Percentiles rank a stretch among this genome's conserved stretches.
These are phyloP conservation scores for Cichlasoma orientale DNA, from an alignment of 2,797 vertebrate genomes.

Conservation along the genomic window DNA sequence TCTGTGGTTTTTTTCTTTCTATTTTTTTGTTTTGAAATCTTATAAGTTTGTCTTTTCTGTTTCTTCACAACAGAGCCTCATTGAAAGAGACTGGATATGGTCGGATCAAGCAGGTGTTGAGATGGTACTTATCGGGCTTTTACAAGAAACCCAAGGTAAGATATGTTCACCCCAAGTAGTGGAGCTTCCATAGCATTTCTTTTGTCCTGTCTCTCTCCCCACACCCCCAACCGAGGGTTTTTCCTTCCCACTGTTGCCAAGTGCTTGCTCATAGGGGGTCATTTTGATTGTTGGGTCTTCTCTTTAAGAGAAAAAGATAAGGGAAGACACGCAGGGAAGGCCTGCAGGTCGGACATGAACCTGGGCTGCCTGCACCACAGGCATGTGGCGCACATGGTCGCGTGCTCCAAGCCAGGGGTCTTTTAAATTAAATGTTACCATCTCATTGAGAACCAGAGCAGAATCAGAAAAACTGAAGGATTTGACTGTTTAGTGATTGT, in stretches of 20 bases:
- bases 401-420: background rate
- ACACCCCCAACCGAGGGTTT: no score
- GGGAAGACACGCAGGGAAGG: no score
- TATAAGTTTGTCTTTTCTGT: background rate
- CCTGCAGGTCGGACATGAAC: no score
- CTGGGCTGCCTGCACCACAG: no score
- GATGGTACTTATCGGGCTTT: conserved; percentile 98
- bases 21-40: background rate
- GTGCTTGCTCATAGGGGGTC: no score
- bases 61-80: conserved; percentile 71
- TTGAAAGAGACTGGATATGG: conserved; percentile 88
- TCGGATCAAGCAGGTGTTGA: conserved; percentile 93
- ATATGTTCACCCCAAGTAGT: background rate
- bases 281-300: no score
- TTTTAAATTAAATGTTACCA: background rate
- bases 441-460: background rate
- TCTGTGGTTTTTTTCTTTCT: background rate
- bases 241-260: no score
- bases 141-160: conserved; percentile 97
- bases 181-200: no score
- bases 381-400: no score
- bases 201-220: no score
- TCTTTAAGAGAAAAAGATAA: no score
- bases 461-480: background rate
- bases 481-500: background rate